These are phyloP conservation scores for Conus betulinus DNA, from an alignment of 1,140 invertebrate species.

Conservation along the genomic window DNA sequence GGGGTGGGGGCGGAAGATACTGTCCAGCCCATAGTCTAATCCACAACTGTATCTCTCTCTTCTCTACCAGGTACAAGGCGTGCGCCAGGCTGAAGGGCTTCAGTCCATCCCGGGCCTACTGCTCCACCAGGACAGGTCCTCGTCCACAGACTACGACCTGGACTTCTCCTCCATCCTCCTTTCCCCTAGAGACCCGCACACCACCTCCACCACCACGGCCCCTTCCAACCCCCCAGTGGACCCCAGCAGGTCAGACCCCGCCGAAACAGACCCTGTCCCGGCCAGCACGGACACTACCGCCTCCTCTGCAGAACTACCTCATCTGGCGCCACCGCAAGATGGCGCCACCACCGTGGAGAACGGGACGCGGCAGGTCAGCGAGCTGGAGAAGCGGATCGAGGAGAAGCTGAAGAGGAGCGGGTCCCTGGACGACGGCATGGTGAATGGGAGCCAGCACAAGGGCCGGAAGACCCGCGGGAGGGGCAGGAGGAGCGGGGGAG, in stretches of 20 bases:
- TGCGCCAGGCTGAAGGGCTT: constrained; percentile 13
- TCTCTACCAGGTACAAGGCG: constrained; percentile 7
- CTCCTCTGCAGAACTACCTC: not conserved
- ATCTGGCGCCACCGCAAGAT: not conserved
- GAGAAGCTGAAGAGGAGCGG: constrained; percentile 2
- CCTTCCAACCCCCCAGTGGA: not conserved
- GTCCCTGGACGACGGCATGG: not conserved
- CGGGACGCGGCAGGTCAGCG: not conserved
- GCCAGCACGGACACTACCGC: not conserved
- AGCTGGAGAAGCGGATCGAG: constrained; percentile 1
- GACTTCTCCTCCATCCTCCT: not conserved
- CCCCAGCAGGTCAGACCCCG: not conserved
- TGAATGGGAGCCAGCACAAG: not conserved
- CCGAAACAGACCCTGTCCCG: not conserved
- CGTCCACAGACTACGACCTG: not conserved
- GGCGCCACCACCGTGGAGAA: not conserved
- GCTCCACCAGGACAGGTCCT: constrained; percentile 2
- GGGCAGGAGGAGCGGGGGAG: not conserved
- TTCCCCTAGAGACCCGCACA: not conserved
- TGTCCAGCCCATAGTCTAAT: no score
- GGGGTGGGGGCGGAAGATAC: no score
- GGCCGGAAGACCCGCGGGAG: not conserved
- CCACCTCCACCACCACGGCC: constrained; percentile 1
- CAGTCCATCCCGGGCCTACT: not conserved
- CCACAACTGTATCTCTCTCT: no score